Conservation (phyloP, 1,140 invertebrate species). For the Nomia melanderi region DNA sequence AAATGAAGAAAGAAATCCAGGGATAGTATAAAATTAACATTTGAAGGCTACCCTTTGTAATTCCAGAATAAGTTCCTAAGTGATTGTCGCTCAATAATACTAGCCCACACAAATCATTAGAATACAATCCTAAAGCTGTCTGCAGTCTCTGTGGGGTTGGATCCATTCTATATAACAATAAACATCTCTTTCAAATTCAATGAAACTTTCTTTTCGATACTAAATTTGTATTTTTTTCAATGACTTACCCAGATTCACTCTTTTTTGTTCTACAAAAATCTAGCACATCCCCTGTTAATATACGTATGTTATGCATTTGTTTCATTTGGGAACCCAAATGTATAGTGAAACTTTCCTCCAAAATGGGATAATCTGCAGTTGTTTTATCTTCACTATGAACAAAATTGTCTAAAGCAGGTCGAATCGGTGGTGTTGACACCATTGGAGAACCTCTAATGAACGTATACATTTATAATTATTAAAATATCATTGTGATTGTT, state of each 20-base stretch:
- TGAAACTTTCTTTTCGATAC: not conserved
- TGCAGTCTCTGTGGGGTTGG: constrained; percentile 91
- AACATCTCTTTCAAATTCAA: not conserved
- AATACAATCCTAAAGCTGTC: constrained; percentile 96
- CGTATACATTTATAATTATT: constrained; percentile 19
- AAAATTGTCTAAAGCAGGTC: constrained; percentile 65
- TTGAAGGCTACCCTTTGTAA: constrained; percentile 85
- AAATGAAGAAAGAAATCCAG: constrained; percentile 31
- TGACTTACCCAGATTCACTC: constrained; percentile 78
- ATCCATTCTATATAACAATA: constrained; percentile 76
- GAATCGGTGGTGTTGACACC: constrained; percentile 69
- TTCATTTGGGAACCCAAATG: constrained; percentile 98
- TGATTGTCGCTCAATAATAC: constrained; percentile 92
- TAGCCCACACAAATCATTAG: constrained; percentile 92
- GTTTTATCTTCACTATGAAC: constrained; percentile 70
- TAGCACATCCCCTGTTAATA: constrained; percentile 92
- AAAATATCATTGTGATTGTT: not conserved
- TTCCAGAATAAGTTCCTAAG: constrained; percentile 87
- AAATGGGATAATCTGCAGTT: constrained; percentile 72
- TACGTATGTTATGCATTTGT: constrained; percentile 98
- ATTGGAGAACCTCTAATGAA: constrained; percentile 74
- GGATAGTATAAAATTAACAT: not conserved
- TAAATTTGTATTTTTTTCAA: not conserved
- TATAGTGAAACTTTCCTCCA: constrained; percentile 98
- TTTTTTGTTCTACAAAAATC: constrained; percentile 89